Conservation (phyloP, 2,888 invertebrate species). For the Chelonus formosanus region DNA sequence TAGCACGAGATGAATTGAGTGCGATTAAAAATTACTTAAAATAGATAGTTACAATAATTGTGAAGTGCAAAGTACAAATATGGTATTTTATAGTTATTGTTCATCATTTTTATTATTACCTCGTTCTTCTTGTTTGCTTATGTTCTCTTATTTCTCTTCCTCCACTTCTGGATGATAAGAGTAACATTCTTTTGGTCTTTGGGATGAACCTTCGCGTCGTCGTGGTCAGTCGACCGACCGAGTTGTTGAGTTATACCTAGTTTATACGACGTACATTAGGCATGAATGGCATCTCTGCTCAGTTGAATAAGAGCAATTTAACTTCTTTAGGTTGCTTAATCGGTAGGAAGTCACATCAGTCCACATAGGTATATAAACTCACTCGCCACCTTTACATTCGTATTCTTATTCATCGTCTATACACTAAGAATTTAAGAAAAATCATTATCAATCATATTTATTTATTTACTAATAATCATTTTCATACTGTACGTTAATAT, state of each 20-base stretch:
- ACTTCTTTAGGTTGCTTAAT: conserved; percentile 66
- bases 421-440: background rate
- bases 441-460: background rate
- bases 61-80: conserved; percentile 9
- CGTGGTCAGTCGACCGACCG: conserved; percentile 46
- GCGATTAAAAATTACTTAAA: conserved; percentile 31
- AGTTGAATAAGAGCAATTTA: conserved; percentile 66
- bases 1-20: conserved; percentile 37
- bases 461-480: no score
- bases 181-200: conserved; percentile 11
- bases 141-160: conserved; percentile 8
- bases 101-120: conserved; percentile 7
- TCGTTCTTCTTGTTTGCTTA: conserved; percentile 9
- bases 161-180: background rate
- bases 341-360: conserved; percentile 65
- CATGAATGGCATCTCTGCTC: conserved; percentile 65
- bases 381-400: conserved; percentile 48
- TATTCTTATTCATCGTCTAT: background rate
- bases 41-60: conserved; percentile 1
- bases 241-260: conserved; percentile 64
- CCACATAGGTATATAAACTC: conserved; percentile 57
- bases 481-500: no score
- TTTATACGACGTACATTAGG: conserved; percentile 66
- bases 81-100: background rate
- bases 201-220: conserved; percentile 10